Evolutionary conservation across 1,140 invertebrate species (phyloP), one percentile per base, ranked within the genome.

Genomic region (Armadillidium nasatum): DNA sequence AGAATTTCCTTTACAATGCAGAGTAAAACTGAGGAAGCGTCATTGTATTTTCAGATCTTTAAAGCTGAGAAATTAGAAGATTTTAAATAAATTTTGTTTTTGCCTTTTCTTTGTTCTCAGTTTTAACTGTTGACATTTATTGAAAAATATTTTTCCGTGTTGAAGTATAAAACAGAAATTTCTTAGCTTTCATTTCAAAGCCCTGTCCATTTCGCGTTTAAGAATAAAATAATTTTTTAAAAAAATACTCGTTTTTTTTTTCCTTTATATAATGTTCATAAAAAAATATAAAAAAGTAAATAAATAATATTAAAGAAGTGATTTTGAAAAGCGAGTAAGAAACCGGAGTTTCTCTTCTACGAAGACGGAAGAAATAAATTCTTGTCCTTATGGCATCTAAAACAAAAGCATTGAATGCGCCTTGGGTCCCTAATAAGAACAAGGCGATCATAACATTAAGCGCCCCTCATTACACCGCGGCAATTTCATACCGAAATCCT

Each of bases 381-480:
- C 50, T 13, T 60, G 50, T 60, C 11, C 50, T 60, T 60, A 60
- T 60, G 50, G 50, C 50, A 19, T 60, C 50, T 60, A 60, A 60
- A 60, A 60, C 50, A 60, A 60, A 60, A 60, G 50, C 50, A 60
- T 60, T 60, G 50, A 60, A 60, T 60, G 50, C 50, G 50, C 50
- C 50, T 60, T 60, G 50, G 50, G 50, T 60, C 50, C 50, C 50
- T 60, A 60, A 60, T 60, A 60, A 60, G 50, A 60, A 60, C 50
- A 60, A 60, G 50, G 50, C 50, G 50, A 60, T 60, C 50, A 60
- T 60, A 60, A 60, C 50, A 60, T 60, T 60, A 60, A 60, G 50
- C 50, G 50, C 50, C 50, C 33, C 50, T 60, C 50, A 60, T 60
- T 60, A 60, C 50, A 60, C 50, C 50, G 19, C 50, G 50, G 50